A percentile compares a stretch with the other conserved stretches of the same genome.
Evolutionary conservation across 2,797 vertebrate genomes (phyloP).

Genomic region (Eremophila alpestris): DNA sequence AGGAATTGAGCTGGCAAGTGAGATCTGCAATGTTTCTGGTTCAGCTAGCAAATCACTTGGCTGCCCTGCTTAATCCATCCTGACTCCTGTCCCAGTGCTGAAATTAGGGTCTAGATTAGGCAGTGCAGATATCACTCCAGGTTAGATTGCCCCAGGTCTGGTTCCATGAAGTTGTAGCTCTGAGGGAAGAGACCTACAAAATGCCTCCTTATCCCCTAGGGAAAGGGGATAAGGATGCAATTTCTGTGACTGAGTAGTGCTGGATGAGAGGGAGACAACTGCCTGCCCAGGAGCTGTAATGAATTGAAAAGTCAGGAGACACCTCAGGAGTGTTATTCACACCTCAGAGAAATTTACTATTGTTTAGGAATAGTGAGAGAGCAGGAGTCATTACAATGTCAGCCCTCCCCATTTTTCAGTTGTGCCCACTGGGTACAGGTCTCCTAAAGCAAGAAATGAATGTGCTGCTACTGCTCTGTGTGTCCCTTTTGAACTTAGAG

Average conservation of each 20-base stretch:
- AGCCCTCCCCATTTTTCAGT: slow-evolving; percentile 21
- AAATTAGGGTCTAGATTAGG: not conserved
- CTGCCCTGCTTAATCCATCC: not conserved
- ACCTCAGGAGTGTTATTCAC: not conserved
- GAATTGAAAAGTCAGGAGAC: not conserved
- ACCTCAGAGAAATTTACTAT: not conserved
- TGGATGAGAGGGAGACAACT: not conserved
- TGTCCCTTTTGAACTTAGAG: not conserved
- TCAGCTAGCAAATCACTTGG: not conserved
- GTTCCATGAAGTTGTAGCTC: not conserved
- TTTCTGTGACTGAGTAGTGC: not conserved
- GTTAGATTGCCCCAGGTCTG: not conserved
- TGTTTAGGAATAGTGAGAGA: not conserved
- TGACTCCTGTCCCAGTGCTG: not conserved
- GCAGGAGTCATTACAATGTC: slow-evolving; percentile 21
- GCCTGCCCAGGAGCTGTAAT: not conserved
- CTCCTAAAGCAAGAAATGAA: slow-evolving; percentile 2
- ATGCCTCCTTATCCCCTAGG: not conserved
- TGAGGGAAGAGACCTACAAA: not conserved
- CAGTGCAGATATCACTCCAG: not conserved
- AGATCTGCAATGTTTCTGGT: not conserved
- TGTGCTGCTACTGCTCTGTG: not conserved
- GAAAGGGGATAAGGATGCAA: not conserved
- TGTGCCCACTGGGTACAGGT: not conserved
- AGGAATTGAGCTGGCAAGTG: not conserved